Percentiles rank a stretch among this genome's conserved stretches.
These are phyloP conservation scores for Drosophila insularis DNA, from an alignment of 1,140 invertebrate genomes.

Conservation along the genomic window DNA sequence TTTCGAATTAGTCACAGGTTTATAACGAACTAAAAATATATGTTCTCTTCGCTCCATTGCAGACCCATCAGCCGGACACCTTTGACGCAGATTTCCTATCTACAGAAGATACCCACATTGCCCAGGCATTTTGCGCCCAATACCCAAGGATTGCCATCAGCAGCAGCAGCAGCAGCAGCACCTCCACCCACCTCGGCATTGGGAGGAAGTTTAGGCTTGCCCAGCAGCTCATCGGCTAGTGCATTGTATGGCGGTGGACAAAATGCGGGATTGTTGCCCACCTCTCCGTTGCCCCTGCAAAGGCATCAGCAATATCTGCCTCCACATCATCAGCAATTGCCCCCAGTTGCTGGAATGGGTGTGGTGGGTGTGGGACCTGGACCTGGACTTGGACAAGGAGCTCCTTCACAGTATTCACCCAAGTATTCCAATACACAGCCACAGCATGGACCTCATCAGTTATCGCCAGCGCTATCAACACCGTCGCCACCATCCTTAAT, in stretches of 20 bases:
- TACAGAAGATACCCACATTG: constrained; percentile 80
- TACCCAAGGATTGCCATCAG: constrained; percentile 39
- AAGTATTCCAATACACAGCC: constrained; percentile 78
- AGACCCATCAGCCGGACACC: constrained; percentile 84
- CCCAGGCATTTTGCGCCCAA: constrained; percentile 79
- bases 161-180: background rate
- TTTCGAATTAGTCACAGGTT: constrained; percentile 61
- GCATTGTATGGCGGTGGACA: constrained; percentile 68
- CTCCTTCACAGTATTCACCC: constrained; percentile 67
- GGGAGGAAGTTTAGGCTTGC: constrained; percentile 45
- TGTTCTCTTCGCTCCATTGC: constrained; percentile 66
- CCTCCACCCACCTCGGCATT: background rate
- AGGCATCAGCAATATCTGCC: constrained; percentile 81
- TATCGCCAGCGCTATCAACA: constrained; percentile 74
- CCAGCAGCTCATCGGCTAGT: constrained; percentile 77
- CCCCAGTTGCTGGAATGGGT: constrained; percentile 44
- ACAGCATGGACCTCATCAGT: constrained; percentile 70
- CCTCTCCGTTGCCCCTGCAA: constrained; percentile 82
- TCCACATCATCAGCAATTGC: constrained; percentile 83
- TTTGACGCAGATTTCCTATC: constrained; percentile 79
- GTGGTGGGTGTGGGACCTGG: constrained; percentile 29
- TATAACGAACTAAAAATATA: constrained; percentile 17
- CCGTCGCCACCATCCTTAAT: constrained; percentile 82
- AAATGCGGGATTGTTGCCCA: constrained; percentile 68
- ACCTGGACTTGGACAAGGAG: constrained; percentile 80